phyloP scores from a whole-genome alignment of 2,797 vertebrate genomes.

The Mergus octosetaceus region DNA sequence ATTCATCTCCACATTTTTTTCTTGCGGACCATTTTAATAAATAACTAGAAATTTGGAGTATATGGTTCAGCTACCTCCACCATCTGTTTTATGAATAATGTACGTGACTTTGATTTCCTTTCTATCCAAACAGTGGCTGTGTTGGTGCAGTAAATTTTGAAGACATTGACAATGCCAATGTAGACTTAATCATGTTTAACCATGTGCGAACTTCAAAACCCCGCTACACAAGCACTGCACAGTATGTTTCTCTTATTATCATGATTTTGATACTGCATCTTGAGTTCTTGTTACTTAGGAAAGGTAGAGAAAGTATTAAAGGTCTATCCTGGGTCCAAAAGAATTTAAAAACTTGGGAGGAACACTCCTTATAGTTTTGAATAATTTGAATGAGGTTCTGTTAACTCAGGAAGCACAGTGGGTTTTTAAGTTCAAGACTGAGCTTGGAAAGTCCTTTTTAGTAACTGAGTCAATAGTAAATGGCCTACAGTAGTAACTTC shows the following conservation, averaged over 20 bases:
- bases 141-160: slow-evolving; percentile 76
- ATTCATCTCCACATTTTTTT: background rate
- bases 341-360: background rate
- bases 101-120: background rate
- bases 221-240: slow-evolving; percentile 36
- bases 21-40: slow-evolving; percentile 40
- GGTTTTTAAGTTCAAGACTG: background rate
- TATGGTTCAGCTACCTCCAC: background rate
- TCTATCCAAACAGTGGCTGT: slow-evolving; percentile 69
- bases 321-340: background rate
- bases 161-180: slow-evolving; percentile 66
- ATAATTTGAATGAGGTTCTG: background rate
- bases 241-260: slow-evolving; percentile 52
- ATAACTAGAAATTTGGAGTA: slow-evolving; percentile 24
- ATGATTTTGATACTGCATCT: background rate
- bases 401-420: background rate
- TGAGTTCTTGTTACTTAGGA: background rate
- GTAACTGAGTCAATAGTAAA: background rate
- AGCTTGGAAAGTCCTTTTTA: background rate
- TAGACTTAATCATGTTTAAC: slow-evolving; percentile 68
- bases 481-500: background rate
- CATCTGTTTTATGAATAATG: slow-evolving; percentile 58
- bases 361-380: background rate
- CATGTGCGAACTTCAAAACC: slow-evolving; percentile 54
- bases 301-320: background rate